A percentile compares a stretch with the other conserved stretches of the same genome.
These are phyloP conservation scores for Actinostola sp. DNA, from an alignment of 92 coral and sea anemone genomes.

Conservation along the genomic window DNA sequence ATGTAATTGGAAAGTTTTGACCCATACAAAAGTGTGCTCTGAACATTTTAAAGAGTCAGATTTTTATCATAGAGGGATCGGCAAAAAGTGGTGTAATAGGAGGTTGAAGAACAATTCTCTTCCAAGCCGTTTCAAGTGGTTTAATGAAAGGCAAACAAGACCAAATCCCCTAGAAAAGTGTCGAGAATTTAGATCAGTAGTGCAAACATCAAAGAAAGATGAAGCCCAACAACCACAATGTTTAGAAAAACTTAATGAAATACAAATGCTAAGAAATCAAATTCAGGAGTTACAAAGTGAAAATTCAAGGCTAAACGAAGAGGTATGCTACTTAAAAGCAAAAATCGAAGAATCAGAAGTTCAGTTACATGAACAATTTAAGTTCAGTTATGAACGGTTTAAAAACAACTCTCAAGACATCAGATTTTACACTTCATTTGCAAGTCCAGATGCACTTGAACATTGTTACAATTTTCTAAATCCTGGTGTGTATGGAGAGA, in stretches of 20 bases:
- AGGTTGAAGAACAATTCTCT: slow-evolving; percentile 4
- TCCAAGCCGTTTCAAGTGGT: slow-evolving; percentile 27
- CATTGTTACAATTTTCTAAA: slow-evolving; percentile 26
- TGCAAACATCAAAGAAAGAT: neutral
- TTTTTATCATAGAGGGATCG: slow-evolving; percentile 24
- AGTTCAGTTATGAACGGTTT: slow-evolving; percentile 26
- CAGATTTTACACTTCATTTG: slow-evolving; percentile 34
- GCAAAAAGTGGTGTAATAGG: slow-evolving; percentile 12
- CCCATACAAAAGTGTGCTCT: slow-evolving; percentile 33
- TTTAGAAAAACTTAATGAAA: neutral
- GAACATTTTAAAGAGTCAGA: slow-evolving; percentile 19
- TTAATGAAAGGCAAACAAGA: neutral
- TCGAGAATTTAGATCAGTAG: neutral
- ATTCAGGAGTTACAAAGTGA: slow-evolving; percentile 16
- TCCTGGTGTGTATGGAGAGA: slow-evolving; percentile 14
- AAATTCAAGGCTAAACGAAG: slow-evolving; percentile 14
- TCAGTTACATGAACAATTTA: neutral
- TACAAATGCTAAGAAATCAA: slow-evolving; percentile 2
- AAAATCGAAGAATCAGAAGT: slow-evolving; percentile 9
- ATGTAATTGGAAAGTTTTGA: slow-evolving; percentile 9
- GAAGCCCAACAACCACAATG: neutral
- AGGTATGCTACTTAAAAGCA: slow-evolving; percentile 1
- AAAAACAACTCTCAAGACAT: slow-evolving; percentile 18
- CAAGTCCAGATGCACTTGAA: slow-evolving; percentile 31
- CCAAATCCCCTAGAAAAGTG: slow-evolving; percentile 22